Conservation (phyloP, 2,888 invertebrate species). For the Furcula furcula region DNA sequence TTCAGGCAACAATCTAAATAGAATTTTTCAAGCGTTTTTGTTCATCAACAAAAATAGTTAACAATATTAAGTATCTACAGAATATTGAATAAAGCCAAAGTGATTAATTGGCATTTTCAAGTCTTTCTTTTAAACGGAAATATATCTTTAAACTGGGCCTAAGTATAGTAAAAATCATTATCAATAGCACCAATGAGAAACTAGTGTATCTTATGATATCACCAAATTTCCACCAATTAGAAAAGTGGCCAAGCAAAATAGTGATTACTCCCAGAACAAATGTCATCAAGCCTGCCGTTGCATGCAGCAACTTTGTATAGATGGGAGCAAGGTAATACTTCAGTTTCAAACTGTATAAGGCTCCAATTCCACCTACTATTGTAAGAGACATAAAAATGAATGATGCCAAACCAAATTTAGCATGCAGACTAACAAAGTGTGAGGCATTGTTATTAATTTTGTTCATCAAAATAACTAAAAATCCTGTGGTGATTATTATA, state of each 20-base stretch:
- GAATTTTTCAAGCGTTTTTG: no score
- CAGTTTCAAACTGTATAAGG: constrained; percentile 68
- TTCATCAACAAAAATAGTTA: no score
- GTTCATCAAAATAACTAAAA: constrained; percentile 65
- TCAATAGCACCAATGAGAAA: constrained; percentile 52
- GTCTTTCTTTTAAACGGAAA: constrained; percentile 69
- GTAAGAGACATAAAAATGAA: constrained; percentile 63
- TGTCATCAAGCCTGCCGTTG: constrained; percentile 62
- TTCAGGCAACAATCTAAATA: no score
- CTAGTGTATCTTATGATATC: constrained; percentile 57
- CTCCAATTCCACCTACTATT: constrained; percentile 67
- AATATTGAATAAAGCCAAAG: background rate
- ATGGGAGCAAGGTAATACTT: constrained; percentile 71
- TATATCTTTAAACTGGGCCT: constrained; percentile 71
- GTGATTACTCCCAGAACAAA: constrained; percentile 65
- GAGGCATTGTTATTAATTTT: constrained; percentile 56
- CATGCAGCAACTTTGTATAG: constrained; percentile 71
- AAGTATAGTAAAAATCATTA: constrained; percentile 64
- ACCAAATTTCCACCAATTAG: constrained; percentile 67
- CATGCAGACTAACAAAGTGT: constrained; percentile 66
- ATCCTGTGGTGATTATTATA: constrained; percentile 53
- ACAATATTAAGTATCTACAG: no score
- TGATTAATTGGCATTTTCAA: constrained; percentile 57
- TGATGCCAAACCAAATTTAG: constrained; percentile 69
- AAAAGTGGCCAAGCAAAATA: constrained; percentile 62